Base-by-base conservation (phyloP, 1,140 invertebrate genomes). In the Chironomus striatipennis region DNA sequence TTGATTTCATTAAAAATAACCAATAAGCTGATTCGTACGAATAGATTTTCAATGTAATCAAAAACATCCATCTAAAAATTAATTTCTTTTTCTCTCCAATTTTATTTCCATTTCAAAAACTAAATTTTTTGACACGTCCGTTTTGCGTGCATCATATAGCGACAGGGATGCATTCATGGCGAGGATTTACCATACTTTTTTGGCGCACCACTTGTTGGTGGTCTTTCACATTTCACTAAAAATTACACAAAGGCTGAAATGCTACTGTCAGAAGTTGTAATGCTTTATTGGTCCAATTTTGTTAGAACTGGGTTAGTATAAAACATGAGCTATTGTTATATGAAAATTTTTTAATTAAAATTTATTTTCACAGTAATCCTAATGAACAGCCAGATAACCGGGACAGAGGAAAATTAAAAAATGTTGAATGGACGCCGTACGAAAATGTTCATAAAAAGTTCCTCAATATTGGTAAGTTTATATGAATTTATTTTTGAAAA, bases 261-360 rank as follows among this genome's bases (percentile, higher is more conserved):
- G 42, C 86, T 90, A n/a, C 85, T 98, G 2, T 91, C 94, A 0
- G 93, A 96, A 83, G 92, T 90, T 65, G 90, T 95, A 73, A 96
- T 98, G 87, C 89, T 91, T 67, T 96, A 96, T 81, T 94, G 95
- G 88, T 91, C 93, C 70, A 98, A 98, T 85, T 98, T 98, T 81
- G 94, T 93, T 2, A 93, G 94, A 82, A 93, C 91, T 42, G 96
- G 96, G 96, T 98, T 86, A 89, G 89, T 86, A 34, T 34, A 5
- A 34, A 34, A 5, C 34, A 57, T 3, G 3, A 8, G 43, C 8
- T 2, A 67, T 67, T 67, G n/a, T 17, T 67, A 2, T 67, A 3
- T 67, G n/a, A 42, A 21, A 24, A 73, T 73, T 73, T 18, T 15
- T 73, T 42, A 73, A 21, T 73, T 73, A 42, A 73, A 73, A 73